Evolutionary conservation across 2,113 vertebrate species (phyloP).

Genomic region (Nycticryphes semicollaris): DNA sequence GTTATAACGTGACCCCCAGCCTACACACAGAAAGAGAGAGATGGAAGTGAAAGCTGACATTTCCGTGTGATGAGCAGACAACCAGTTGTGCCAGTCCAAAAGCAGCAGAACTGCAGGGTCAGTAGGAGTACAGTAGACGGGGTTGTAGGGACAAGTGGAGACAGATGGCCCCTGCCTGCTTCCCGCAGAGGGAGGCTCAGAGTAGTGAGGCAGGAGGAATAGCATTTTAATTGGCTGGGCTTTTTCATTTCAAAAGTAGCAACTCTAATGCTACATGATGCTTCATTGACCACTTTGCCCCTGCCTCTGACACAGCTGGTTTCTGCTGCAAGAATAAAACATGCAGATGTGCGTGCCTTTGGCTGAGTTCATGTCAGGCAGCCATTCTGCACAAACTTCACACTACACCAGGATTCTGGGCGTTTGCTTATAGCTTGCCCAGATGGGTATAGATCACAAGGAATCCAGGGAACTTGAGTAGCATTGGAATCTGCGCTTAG

Average conservation of each 20-base stretch:
- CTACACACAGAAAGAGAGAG: background rate
- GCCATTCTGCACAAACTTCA: background rate
- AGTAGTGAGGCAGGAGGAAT: background rate
- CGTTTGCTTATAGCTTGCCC: background rate
- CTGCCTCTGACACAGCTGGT: background rate
- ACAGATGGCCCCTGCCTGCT: background rate
- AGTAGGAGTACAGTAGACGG: background rate
- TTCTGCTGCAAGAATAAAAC: background rate
- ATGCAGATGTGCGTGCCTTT: background rate
- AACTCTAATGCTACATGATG: background rate
- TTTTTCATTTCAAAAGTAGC: background rate
- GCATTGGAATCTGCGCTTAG: rapidly evolving
- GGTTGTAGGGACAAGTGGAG: background rate
- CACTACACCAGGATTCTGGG: background rate
- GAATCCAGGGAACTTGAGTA: background rate
- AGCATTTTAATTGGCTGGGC: background rate
- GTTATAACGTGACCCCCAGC: background rate
- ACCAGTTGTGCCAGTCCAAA: background rate
- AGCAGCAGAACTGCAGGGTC: background rate
- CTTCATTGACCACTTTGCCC: background rate
- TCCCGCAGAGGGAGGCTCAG: rapidly evolving
- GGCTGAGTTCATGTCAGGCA: background rate
- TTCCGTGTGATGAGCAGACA: background rate
- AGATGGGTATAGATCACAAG: background rate
- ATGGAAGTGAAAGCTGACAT: background rate